These are phyloP conservation scores for Uria lomvia DNA, from an alignment of 2,113 vertebrate species.

Conservation along the genomic window DNA sequence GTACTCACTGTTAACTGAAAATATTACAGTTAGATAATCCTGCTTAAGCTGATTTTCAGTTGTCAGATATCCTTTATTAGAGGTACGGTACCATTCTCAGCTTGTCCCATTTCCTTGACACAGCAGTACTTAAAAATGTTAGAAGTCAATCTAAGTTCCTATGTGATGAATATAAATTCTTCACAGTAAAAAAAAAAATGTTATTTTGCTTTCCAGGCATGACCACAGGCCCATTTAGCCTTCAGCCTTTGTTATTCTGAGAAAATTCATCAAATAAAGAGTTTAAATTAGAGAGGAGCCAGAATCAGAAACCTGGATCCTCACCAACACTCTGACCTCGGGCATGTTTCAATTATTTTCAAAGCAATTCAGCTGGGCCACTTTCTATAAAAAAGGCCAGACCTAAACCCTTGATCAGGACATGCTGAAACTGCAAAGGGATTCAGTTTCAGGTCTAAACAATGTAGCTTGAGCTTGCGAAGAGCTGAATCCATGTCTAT, in stretches of 20 bases:
- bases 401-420: not conserved
- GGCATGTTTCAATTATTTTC: not conserved
- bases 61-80: not conserved
- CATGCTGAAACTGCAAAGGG: not conserved
- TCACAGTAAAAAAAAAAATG: not conserved
- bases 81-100: not conserved
- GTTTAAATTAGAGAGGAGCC: conserved; percentile 4
- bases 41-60: not conserved
- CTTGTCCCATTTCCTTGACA: not conserved
- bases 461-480: not conserved
- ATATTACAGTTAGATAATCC: not conserved
- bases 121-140: not conserved
- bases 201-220: not conserved
- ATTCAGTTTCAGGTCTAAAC: not conserved
- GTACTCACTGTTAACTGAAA: not conserved
- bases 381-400: not conserved
- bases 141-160: not conserved
- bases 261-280: not conserved
- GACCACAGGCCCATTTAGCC: not conserved
- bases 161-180: not conserved
- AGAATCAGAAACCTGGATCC: not conserved
- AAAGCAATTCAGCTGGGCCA: not conserved
- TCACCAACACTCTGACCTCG: not conserved
- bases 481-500: not conserved
- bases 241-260: not conserved